These are phyloP conservation scores for Chelmon rostratus DNA, from an alignment of 2,797 vertebrate genomes.

Conservation along the genomic window DNA sequence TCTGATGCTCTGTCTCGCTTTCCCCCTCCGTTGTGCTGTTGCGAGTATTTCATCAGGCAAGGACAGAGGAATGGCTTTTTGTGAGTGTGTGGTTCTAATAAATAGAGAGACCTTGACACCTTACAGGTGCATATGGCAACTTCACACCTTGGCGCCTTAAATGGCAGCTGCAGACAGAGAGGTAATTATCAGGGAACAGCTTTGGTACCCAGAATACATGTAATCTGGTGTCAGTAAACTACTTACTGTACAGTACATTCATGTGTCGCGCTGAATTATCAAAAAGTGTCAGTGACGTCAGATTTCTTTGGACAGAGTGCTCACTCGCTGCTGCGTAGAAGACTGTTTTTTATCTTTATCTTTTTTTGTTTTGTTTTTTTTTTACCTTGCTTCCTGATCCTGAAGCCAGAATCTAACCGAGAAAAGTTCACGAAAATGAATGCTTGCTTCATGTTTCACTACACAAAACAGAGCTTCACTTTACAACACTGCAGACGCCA, in stretches of 20 bases:
- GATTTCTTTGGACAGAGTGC: neutral
- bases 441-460: too few relatives aligned
- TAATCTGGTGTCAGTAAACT: slow-evolving; percentile 10
- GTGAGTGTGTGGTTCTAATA: slow-evolving; percentile 1
- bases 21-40: slow-evolving; percentile 12
- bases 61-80: slow-evolving; percentile 13
- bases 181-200: slow-evolving; percentile 18
- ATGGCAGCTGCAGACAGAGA: slow-evolving; percentile 14
- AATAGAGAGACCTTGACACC: slow-evolving; percentile 33
- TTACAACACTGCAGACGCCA: too few relatives aligned
- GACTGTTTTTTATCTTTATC: too few relatives aligned
- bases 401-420: too few relatives aligned
- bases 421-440: too few relatives aligned
- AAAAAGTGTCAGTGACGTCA: slow-evolving; percentile 13
- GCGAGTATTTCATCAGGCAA: slow-evolving; percentile 22
- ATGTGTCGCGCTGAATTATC: neutral
- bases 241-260: neutral
- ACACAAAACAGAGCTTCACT: too few relatives aligned
- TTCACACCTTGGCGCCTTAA: slow-evolving; percentile 33
- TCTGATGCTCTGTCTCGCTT: slow-evolving; percentile 42
- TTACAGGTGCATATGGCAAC: slow-evolving; percentile 23
- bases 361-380: too few relatives aligned
- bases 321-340: neutral
- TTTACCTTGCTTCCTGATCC: too few relatives aligned
- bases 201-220: slow-evolving; percentile 18